Evolutionary conservation across 2,888 invertebrate species (phyloP).

Genomic region (Caprella mutica): DNA sequence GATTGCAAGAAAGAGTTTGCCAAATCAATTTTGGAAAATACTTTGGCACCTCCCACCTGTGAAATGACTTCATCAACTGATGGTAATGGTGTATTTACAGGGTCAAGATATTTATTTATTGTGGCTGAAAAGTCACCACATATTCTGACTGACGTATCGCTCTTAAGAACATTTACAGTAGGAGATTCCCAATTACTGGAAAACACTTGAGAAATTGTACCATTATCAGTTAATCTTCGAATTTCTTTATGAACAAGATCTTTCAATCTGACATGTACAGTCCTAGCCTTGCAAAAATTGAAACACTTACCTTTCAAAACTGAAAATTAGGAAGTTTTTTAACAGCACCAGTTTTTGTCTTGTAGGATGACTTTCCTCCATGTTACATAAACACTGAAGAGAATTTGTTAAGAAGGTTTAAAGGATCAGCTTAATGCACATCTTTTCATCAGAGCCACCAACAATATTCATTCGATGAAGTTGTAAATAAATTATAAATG

Average conservation of each 20-base stretch:
- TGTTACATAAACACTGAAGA: too few species aligned
- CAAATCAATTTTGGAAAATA: neutral
- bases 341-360: too few species aligned
- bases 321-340: too few species aligned
- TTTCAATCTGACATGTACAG: neutral
- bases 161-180: neutral
- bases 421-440: too few species aligned
- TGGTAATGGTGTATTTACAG: neutral
- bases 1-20: neutral
- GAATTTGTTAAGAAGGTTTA: too few species aligned
- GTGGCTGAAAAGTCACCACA: neutral
- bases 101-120: neutral
- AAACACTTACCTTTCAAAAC: too few species aligned
- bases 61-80: neutral
- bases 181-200: neutral
- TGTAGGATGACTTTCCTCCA: too few species aligned
- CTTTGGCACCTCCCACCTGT: neutral
- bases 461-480: too few species aligned
- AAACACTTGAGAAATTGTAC: neutral
- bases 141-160: neutral
- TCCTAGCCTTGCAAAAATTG: neutral
- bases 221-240: neutral
- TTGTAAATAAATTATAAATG: too few species aligned
- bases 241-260: neutral
- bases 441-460: too few species aligned